Evolutionary conservation across 2,113 vertebrate species (phyloP).

Genomic region (Sylvia atricapilla): DNA sequence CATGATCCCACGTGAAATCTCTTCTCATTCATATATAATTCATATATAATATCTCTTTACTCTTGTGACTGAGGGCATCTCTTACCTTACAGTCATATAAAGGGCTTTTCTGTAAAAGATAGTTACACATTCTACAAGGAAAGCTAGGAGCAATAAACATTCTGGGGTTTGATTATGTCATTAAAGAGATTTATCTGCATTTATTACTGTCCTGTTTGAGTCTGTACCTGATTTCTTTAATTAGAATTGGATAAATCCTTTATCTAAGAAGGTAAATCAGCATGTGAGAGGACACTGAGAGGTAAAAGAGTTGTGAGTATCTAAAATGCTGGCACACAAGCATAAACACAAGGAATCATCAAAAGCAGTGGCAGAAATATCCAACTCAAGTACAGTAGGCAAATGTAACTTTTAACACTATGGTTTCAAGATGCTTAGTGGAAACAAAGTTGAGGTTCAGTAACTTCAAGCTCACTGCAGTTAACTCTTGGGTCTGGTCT

Average conservation of each 20-base stretch:
- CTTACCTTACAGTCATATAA: background rate
- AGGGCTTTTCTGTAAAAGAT: background rate
- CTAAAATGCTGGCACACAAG: background rate
- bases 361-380: background rate
- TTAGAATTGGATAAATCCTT: background rate
- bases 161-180: background rate
- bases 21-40: background rate
- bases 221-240: background rate
- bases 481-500: background rate
- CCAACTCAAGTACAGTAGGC: background rate
- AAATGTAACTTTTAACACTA: background rate
- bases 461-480: background rate
- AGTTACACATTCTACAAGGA: background rate
- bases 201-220: background rate
- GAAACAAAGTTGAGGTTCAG: background rate
- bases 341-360: background rate
- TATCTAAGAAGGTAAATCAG: background rate
- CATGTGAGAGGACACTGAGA: background rate
- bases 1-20: background rate
- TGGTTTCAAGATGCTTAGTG: background rate
- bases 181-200: background rate
- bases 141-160: background rate
- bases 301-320: background rate
- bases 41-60: background rate
- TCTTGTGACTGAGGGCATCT: background rate